Base-by-base conservation (phyloP, 1,140 invertebrate genomes). In the Ceratitis capitata region DNA sequence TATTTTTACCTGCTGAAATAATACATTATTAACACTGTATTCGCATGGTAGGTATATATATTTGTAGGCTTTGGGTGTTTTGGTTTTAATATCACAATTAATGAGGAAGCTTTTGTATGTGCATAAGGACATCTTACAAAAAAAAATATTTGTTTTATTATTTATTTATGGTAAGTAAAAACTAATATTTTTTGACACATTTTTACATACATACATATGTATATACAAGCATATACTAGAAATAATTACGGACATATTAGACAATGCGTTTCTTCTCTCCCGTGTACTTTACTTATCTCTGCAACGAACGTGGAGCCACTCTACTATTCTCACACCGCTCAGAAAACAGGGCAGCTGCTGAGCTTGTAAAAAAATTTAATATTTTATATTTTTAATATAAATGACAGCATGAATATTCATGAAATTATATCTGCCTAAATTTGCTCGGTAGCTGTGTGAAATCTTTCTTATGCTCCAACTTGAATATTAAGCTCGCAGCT, bases 321-420 rank as follows among this genome's bases (percentile, higher is more conserved):
- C 23, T 26, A 61, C 23, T 12, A 61, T 14, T 69, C 35, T 7
- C 12, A 64, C 32, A 16, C 6, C 12, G 23, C 19, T n/a, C n/a
- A 39, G 1, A n/a, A 45, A 45, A 78, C 12, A 47, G 32, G n/a
- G 5, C 64, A 78, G 39, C 69, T 42, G 69, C 39, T 23, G 45
- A 23, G 69, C 39, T 78, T 78, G 4, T 45, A 78, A 45, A 78
- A 78, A 78, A 78, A 10, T 45, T 78, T 42, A 78, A 78, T 78
- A 45, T 39, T 45, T 45, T 78, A 78, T 78, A 19, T 78, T 78
- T 78, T 78, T 78, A 78, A 78, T 78, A 78, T 78, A 45, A 78
- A 78, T 78, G 69, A 78, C 69, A 78, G 69, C 69, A 45, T 78
- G 39, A 78, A 78, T 78, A 78, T 78, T 78, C 69, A 78, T 78